Evolutionary conservation across 2,888 invertebrate species (phyloP).

Genomic region (Galeruca laticollis): DNA sequence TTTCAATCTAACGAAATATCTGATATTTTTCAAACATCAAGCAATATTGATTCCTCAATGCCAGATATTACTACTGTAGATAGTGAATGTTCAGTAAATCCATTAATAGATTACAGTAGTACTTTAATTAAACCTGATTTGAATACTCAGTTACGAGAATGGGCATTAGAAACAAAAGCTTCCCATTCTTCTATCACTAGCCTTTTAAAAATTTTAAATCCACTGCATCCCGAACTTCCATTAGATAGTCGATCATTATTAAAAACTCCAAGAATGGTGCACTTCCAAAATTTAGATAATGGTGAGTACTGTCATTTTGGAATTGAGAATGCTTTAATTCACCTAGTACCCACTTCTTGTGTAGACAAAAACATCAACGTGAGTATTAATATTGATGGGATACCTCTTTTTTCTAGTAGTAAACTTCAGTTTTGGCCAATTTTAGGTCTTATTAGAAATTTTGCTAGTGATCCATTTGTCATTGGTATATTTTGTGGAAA

Average conservation of each 20-base stretch:
- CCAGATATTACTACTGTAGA: neutral
- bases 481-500: too few species aligned
- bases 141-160: slow-evolving; percentile 17
- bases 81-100: neutral
- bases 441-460: neutral
- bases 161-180: slow-evolving; percentile 25
- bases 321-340: slow-evolving; percentile 17
- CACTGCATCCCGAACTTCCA: slow-evolving; percentile 22
- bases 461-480: neutral
- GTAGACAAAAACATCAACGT: neutral
- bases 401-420: slow-evolving; percentile 16
- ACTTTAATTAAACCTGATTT: slow-evolving; percentile 12
- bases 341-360: slow-evolving; percentile 12
- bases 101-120: neutral
- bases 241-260: slow-evolving; percentile 23
- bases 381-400: slow-evolving; percentile 19
- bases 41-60: neutral
- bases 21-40: neutral
- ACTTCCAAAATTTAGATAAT: slow-evolving; percentile 15
- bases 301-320: slow-evolving; percentile 27
- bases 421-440: slow-evolving; percentile 13
- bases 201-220: slow-evolving; percentile 17
- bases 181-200: slow-evolving; percentile 24
- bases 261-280: slow-evolving; percentile 14
- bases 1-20: neutral